Base-by-base conservation (phyloP, 2,888 invertebrate species). In the Lutraria lutraria region DNA sequence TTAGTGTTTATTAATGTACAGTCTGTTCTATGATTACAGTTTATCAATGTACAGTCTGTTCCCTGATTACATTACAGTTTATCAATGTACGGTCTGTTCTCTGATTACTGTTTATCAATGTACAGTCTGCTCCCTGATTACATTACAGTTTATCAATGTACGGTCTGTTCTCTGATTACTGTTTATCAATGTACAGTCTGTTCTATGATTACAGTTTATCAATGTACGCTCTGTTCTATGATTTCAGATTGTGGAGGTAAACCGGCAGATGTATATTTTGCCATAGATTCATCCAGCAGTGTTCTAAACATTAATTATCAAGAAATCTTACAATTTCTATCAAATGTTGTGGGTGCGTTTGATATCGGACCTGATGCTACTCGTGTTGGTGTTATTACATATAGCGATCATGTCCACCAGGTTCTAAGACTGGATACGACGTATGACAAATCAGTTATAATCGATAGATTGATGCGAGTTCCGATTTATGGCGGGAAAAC, bases 251-350 rank as follows among this genome's bases (percentile, higher is more conserved):
- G 94, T 87, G 89, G 93, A 13, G 93, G 94, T 16, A 90, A 93
- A 60, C 93, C 94, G 52, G 93, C 95, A 0, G 93, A 94, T 84
- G 83, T 93, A 8, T 91, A 93, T 88, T 93, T 93, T 83, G 88
- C 91, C 2, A 87, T 94, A 29, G 93, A 93, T 68, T 92, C 94
- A 16, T 95, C 95, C 15, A 94, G 92, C 72, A 95, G 95, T 85
- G 94, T 95, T 81, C 89, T 88, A 89, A 68, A 63, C 0, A 83
- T 88, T 0, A 93, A 95, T 86, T 95, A 93, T 90, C 72, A 84
- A 29, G 93, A 93, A 60, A 95, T 95, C 86, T 85, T 94, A 52
- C 63, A 68, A 0, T 95, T 95, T 87, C 93, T 95, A 16, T 89
- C 89, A 25, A 87, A 92, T 15, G 89, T 95, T 29, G 89, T 95